These are phyloP conservation scores for Drosophila takahashii DNA, from an alignment of 1,140 invertebrate species.

Conservation along the genomic window DNA sequence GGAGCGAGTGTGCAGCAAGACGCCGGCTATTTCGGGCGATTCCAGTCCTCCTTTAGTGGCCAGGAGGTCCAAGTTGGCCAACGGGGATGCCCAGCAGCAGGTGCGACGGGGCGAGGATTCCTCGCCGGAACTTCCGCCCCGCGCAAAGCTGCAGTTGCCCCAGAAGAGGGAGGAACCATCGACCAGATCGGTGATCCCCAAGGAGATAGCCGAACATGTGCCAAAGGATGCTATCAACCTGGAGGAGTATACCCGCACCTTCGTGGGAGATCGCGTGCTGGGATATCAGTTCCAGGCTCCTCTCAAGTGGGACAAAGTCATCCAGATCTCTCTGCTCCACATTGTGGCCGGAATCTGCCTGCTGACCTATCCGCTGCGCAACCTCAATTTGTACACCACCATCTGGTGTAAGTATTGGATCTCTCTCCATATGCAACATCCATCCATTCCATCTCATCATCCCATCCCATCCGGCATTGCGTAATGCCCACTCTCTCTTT, in stretches of 20 bases:
- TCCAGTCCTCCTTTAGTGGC: constrained; percentile 52
- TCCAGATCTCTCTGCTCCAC: constrained; percentile 80
- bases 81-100: constrained; percentile 44
- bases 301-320: constrained; percentile 85
- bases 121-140: constrained; percentile 57
- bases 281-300: constrained; percentile 77
- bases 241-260: constrained; percentile 68
- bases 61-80: constrained; percentile 52
- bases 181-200: constrained; percentile 28
- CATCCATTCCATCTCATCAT: constrained; percentile 17
- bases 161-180: constrained; percentile 3
- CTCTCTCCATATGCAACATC: not conserved
- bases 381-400: constrained; percentile 41
- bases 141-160: constrained; percentile 36
- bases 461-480: constrained; percentile 41
- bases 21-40: constrained; percentile 53
- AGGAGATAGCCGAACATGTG: constrained; percentile 45
- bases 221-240: constrained; percentile 72
- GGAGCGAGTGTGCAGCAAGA: constrained; percentile 72
- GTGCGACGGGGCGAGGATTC: constrained; percentile 64
- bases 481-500: constrained; percentile 50
- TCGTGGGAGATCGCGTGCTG: constrained; percentile 70
- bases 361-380: constrained; percentile 53
- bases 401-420: constrained; percentile 79
- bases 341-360: constrained; percentile 57